phyloP scores from a whole-genome alignment of 2,888 invertebrate genomes.

The Gymnosoma rotundatum region DNA sequence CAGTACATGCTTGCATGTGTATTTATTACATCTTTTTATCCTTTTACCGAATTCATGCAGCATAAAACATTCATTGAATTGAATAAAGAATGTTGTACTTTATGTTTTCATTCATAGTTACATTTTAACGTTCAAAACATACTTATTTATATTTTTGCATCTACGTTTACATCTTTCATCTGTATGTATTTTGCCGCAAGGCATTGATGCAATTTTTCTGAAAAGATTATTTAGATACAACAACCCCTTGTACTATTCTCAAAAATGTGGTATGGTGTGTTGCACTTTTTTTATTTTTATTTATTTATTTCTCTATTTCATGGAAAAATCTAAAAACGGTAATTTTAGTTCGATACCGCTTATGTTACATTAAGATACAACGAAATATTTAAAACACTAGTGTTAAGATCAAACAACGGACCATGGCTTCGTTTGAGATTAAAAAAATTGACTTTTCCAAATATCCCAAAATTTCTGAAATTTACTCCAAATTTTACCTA shows the following conservation, averaged over 20 bases:
- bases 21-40: constrained; percentile 20
- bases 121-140: neutral
- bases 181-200: constrained; percentile 55
- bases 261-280: neutral
- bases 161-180: constrained; percentile 46
- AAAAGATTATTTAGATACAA: constrained; percentile 55
- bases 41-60: constrained; percentile 28
- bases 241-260: constrained; percentile 12
- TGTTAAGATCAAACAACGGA: too few species aligned
- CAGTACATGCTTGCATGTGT: neutral
- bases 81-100: constrained; percentile 10
- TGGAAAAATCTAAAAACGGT: neutral
- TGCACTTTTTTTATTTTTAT: constrained; percentile 1
- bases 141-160: constrained; percentile 1
- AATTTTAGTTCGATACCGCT: neutral
- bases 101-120: neutral
- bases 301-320: constrained; percentile 3
- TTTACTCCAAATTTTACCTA: too few species aligned
- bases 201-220: constrained; percentile 60
- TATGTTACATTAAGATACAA: neutral
- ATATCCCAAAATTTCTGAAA: too few species aligned
- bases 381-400: too few species aligned
- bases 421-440: too few species aligned
- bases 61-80: constrained; percentile 42
- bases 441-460: too few species aligned